phyloP scores from a whole-genome alignment of 2,797 vertebrate genomes.

The Anomalospiza imberbis region DNA sequence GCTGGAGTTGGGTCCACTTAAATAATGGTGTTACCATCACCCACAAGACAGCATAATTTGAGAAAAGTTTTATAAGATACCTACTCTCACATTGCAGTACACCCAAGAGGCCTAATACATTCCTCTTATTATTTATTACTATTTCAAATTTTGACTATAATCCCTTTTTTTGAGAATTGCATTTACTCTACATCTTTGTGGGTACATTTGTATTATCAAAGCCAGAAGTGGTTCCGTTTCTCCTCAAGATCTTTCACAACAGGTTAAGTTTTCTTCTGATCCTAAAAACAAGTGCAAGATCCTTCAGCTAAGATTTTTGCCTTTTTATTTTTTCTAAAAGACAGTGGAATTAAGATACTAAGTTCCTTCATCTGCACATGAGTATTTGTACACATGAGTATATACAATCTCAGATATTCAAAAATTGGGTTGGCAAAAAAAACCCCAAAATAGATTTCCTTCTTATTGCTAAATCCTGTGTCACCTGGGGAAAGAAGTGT shows the following conservation, averaged over 20 bases:
- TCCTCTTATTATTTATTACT: background rate
- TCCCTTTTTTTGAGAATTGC: background rate
- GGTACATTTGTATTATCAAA: background rate
- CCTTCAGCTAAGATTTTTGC: background rate
- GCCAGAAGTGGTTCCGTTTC: background rate
- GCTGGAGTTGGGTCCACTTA: background rate
- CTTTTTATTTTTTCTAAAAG: background rate
- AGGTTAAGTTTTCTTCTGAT: background rate
- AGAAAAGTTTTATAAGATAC: background rate
- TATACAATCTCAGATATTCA: background rate
- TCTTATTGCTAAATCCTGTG: background rate
- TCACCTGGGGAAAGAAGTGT: background rate
- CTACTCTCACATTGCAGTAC: background rate
- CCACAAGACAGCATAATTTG: background rate
- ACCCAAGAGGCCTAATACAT: background rate
- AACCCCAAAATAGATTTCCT: background rate
- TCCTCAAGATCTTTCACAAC: background rate
- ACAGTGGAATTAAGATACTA: background rate
- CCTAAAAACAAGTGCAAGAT: background rate
- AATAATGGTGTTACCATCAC: background rate
- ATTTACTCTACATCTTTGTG: background rate
- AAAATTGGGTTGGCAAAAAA: background rate
- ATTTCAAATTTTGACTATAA: background rate
- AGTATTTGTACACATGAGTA: background rate
- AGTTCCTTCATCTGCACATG: background rate